Evolutionary conservation across 2,797 vertebrate genomes (phyloP), one percentile per base, ranked within the genome.

Genomic region (Cyprinodon diabolis): DNA sequence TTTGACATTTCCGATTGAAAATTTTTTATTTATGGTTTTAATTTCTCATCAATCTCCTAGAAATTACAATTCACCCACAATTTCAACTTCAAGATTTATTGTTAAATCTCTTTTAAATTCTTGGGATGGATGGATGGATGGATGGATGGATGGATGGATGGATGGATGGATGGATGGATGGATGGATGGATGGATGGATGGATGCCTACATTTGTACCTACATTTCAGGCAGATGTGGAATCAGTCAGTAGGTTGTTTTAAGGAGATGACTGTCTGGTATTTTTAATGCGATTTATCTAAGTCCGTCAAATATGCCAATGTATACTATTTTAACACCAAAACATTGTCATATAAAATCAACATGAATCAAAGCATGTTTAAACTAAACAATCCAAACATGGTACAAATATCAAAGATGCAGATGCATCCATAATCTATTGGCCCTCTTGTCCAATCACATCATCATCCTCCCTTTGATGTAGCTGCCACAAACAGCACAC

Each of bases 401-500:
- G 8, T 10, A 12, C 2, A 23, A 21, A 37, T 58, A 74, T 79
- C 67, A 77, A 67, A 74, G 56, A 68, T 43, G 21, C 43, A 30
- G 1, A 76, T 77, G 72, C 68, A 57, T 5, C 72, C 30, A 13
- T 74, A 78, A 78, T 82, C 60, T 65, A 3, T 52, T 15, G 45
- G 15, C 54, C 57, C 47, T 75, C 72, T 14, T 14, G 73, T 55
- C 35, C 2, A 76, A 71, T 71, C 68, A 40, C 77, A 79, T 81
- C 77, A 9, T 37, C 63, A 25, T 19, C 40, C 49, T 71, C 55
- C 23, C 72, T 52, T 62, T 74, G 77, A 78, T 80, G 86, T 35
- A 23, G 71, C 72, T 62, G 40, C 78, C 65, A 72, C 69, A 74
- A 78, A 83, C 81, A 79, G 72, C 84, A 69, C 9, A 71, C 10